Conservation (phyloP, 2,113 vertebrate genomes). For the Onychostruthus taczanowskii region DNA sequence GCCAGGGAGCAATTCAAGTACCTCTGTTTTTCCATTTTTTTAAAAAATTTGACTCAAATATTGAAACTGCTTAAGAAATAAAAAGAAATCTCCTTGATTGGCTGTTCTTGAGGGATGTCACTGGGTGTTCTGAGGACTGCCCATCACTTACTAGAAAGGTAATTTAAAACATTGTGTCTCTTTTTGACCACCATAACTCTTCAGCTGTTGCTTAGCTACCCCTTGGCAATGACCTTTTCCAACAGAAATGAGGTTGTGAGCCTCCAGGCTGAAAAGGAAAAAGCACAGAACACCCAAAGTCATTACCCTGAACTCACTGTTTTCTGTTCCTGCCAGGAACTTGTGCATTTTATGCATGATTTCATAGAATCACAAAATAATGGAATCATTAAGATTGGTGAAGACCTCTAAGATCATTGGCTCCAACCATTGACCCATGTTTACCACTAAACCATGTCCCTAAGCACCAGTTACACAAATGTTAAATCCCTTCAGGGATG, state of each 20-base stretch:
- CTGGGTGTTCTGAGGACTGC: not conserved
- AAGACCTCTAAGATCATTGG: not conserved
- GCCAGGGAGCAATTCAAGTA: not conserved
- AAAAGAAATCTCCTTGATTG: not conserved
- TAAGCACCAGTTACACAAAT: not conserved
- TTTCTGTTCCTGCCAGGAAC: not conserved
- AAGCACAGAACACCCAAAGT: not conserved
- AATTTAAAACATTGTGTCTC: not conserved
- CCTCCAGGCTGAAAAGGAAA: not conserved
- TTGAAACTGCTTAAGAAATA: not conserved
- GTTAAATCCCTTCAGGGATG: not conserved
- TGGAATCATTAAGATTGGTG: not conserved
- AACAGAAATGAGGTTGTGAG: not conserved
- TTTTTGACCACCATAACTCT: not conserved
- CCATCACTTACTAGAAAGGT: conserved; percentile 3
- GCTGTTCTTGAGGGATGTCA: not conserved
- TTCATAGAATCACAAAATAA: not conserved
- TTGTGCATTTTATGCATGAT: not conserved
- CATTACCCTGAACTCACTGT: not conserved
- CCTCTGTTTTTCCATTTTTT: not conserved
- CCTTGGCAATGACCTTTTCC: conserved; percentile 27
- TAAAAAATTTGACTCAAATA: not conserved
- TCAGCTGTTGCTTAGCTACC: conserved; percentile 27
- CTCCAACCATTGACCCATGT: not conserved
- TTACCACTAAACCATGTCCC: not conserved